phyloP scores from a whole-genome alignment of 2,888 invertebrate genomes.

The Xestoiulus laeticollis region DNA sequence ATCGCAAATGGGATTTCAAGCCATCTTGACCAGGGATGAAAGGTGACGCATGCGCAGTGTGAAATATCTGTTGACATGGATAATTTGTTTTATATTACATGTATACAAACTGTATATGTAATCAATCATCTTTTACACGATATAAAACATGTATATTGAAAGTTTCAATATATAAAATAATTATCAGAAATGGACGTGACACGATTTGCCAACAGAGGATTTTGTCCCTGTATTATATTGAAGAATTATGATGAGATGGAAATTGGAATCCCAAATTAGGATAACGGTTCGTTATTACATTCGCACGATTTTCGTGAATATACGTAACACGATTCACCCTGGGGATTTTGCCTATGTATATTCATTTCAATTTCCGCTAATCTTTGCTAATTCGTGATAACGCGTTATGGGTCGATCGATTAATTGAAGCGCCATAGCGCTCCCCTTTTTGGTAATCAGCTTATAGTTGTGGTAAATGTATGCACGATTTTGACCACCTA shows the following conservation, averaged over 20 bases:
- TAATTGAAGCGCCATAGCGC: not conserved
- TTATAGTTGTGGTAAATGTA: too few species aligned
- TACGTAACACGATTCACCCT: conserved; percentile 4
- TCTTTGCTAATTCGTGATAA: conserved; percentile 8
- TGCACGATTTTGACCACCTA: too few species aligned
- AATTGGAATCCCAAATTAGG: not conserved
- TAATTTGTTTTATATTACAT: too few species aligned
- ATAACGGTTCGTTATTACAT: not conserved
- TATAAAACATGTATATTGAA: not conserved
- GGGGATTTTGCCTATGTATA: not conserved
- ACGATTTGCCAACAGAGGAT: not conserved
- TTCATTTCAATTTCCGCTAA: conserved; percentile 31
- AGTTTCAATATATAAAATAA: not conserved
- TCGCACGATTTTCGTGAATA: conserved; percentile 1
- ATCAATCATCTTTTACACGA: not conserved
- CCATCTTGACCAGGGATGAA: not conserved
- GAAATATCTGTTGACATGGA: too few species aligned
- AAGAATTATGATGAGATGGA: not conserved
- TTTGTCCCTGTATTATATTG: not conserved
- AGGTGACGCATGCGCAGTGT: too few species aligned
- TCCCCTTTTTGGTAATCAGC: too few species aligned
- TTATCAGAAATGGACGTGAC: not conserved
- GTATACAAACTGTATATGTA: not conserved
- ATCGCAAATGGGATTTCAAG: not conserved
- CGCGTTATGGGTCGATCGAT: conserved; percentile 6